These are phyloP conservation scores for Trogon melanurus DNA, from an alignment of 2,113 vertebrate species.

Conservation along the genomic window DNA sequence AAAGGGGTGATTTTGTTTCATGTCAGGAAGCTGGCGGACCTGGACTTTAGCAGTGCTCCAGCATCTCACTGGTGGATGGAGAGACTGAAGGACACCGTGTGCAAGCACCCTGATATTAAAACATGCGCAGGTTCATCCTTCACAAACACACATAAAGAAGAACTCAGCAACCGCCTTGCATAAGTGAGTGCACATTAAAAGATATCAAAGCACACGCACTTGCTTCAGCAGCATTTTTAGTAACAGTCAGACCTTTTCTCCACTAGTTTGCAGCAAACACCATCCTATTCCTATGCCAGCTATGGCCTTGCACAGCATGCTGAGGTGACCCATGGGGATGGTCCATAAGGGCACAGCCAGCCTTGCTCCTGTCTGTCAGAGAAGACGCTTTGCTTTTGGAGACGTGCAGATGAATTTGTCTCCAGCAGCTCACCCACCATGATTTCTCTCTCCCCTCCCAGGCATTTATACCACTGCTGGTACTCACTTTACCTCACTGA, in stretches of 20 bases:
- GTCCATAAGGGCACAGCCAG: not conserved
- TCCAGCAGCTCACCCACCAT: not conserved
- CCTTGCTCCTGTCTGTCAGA: not conserved
- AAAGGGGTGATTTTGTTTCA: not conserved
- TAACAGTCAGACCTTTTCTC: not conserved
- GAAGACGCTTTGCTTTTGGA: not conserved
- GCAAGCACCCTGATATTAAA: not conserved
- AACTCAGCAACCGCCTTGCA: not conserved
- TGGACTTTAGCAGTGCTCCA: not conserved
- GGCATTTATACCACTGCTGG: not conserved
- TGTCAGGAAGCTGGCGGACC: not conserved
- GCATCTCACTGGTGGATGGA: not conserved
- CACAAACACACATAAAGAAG: not conserved
- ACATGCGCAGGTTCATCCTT: not conserved
- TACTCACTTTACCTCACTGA: not conserved
- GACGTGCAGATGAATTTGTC: not conserved
- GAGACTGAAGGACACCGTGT: not conserved
- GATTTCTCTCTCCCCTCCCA: not conserved
- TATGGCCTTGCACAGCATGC: not conserved
- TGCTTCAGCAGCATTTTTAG: not conserved
- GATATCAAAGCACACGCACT: not conserved
- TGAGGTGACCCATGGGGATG: not conserved
- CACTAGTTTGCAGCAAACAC: not conserved
- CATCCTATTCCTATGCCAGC: not conserved
- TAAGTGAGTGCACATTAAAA: not conserved